These are phyloP conservation scores for Mus pahari DNA, from an alignment of 2,113 vertebrate species.

Conservation along the genomic window DNA sequence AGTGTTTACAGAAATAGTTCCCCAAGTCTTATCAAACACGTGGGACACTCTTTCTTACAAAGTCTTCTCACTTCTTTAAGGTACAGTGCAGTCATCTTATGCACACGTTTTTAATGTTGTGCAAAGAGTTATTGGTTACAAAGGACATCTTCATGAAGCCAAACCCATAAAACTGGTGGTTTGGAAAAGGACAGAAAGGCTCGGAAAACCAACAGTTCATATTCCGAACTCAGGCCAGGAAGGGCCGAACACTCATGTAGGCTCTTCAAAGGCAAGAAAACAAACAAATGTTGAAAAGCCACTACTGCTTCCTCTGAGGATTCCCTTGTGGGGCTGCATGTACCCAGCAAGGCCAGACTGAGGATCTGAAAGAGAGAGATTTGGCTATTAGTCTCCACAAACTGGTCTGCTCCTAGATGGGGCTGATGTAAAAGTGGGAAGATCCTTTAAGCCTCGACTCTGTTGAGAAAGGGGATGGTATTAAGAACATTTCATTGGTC, in stretches of 20 bases:
- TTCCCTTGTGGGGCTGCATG: background rate
- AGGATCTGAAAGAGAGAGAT: background rate
- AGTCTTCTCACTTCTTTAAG: slow-evolving; percentile 4
- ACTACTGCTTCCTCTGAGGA: slow-evolving; percentile 26
- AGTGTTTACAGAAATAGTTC: background rate
- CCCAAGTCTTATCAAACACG: background rate
- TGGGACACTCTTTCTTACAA: background rate
- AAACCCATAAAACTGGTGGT: background rate
- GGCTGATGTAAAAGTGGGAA: background rate
- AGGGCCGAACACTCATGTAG: background rate
- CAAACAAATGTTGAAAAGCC: background rate
- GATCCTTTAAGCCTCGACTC: background rate
- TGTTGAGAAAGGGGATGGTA: background rate
- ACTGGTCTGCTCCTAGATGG: background rate
- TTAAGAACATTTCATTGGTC: background rate
- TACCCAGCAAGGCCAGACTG: background rate
- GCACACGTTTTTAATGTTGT: background rate
- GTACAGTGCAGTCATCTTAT: background rate
- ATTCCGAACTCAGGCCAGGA: background rate
- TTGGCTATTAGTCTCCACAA: slow-evolving; percentile 3
- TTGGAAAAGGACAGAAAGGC: background rate
- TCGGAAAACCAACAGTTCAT: slow-evolving; percentile 30
- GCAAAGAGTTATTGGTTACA: background rate
- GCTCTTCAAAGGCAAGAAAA: slow-evolving; percentile 6
- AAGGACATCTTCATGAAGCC: slow-evolving; percentile 20